phyloP scores from a whole-genome alignment of 1,140 invertebrate species.

The Homarus americanus region DNA sequence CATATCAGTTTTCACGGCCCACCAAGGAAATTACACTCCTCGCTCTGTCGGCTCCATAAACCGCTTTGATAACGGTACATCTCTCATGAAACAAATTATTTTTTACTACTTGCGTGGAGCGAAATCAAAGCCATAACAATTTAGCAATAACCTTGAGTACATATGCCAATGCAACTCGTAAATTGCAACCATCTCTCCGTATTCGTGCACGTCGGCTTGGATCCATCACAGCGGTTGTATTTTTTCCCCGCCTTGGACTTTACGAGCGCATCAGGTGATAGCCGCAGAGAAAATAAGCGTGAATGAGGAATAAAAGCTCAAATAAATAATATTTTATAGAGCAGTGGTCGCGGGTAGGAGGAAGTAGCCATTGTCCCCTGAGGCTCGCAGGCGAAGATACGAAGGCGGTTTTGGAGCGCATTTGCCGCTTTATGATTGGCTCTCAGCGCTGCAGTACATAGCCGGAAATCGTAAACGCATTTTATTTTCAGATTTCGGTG shows the following conservation, averaged over 20 bases:
- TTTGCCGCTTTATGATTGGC: slow-evolving; percentile 58
- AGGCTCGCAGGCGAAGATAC: slow-evolving; percentile 31
- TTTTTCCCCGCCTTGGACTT: slow-evolving; percentile 17
- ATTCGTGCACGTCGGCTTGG: not conserved
- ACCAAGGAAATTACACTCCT: slow-evolving; percentile 31
- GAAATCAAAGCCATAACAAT: slow-evolving; percentile 10
- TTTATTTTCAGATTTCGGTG: slow-evolving; percentile 54
- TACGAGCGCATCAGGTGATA: slow-evolving; percentile 61
- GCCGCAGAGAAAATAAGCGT: slow-evolving; percentile 58
- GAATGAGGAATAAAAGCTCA: slow-evolving; percentile 52
- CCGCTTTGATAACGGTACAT: slow-evolving; percentile 25
- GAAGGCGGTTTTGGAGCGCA: slow-evolving; percentile 47
- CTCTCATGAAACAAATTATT: slow-evolving; percentile 14
- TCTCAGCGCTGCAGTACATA: slow-evolving; percentile 35
- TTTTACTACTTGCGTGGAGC: not conserved
- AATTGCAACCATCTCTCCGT: not conserved
- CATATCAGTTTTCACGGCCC: slow-evolving; percentile 33
- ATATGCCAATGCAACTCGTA: slow-evolving; percentile 12
- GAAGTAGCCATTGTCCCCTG: slow-evolving; percentile 59
- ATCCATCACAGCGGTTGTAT: not conserved
- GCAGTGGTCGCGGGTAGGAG: slow-evolving; percentile 34
- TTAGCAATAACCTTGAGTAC: slow-evolving; percentile 28
- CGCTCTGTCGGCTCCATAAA: not conserved
- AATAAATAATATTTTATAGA: slow-evolving; percentile 67
- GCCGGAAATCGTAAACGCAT: slow-evolving; percentile 54